Evolutionary conservation across 1,140 invertebrate genomes (phyloP).

Genomic region (Procambarus clarkii): DNA sequence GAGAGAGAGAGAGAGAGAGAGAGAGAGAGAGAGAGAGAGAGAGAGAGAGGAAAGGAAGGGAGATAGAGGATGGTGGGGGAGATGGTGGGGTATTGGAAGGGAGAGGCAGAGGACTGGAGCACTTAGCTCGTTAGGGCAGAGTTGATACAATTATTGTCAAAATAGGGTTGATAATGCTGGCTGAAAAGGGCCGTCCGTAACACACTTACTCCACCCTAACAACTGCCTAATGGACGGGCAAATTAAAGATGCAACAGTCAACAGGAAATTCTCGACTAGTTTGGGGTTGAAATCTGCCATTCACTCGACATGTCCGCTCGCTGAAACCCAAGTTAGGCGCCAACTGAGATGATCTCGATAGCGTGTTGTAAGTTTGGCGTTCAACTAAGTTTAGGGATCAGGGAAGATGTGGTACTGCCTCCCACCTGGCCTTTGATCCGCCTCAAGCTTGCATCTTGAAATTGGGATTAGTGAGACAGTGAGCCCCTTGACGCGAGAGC

Average conservation of each 20-base stretch:
- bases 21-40: slow-evolving; percentile 24
- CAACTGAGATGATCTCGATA: slow-evolving; percentile 17
- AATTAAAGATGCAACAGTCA: slow-evolving; percentile 63
- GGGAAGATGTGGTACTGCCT: neutral
- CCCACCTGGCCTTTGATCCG: slow-evolving; percentile 6
- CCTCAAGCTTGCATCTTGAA: slow-evolving; percentile 14
- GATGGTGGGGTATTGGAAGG: neutral
- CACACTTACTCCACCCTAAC: slow-evolving; percentile 61
- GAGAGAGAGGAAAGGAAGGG: slow-evolving; percentile 25
- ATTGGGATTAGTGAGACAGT: neutral
- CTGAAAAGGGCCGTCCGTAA: slow-evolving; percentile 62
- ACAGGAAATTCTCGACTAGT: slow-evolving; percentile 22
- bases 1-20: neutral
- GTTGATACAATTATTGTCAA: slow-evolving; percentile 70
- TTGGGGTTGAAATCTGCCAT: neutral
- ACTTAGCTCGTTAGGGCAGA: slow-evolving; percentile 68
- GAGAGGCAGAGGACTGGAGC: slow-evolving; percentile 57
- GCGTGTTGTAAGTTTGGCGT: neutral
- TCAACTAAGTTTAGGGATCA: slow-evolving; percentile 24
- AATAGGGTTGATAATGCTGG: slow-evolving; percentile 66
- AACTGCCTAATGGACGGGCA: slow-evolving; percentile 63
- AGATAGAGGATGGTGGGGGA: slow-evolving; percentile 10
- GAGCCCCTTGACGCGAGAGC: no score
- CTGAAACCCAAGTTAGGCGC: neutral
- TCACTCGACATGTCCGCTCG: neutral